Percentiles rank a stretch among this genome's conserved stretches.
phyloP scores from a whole-genome alignment of 2,113 vertebrate species.

The Lathamus discolor region DNA sequence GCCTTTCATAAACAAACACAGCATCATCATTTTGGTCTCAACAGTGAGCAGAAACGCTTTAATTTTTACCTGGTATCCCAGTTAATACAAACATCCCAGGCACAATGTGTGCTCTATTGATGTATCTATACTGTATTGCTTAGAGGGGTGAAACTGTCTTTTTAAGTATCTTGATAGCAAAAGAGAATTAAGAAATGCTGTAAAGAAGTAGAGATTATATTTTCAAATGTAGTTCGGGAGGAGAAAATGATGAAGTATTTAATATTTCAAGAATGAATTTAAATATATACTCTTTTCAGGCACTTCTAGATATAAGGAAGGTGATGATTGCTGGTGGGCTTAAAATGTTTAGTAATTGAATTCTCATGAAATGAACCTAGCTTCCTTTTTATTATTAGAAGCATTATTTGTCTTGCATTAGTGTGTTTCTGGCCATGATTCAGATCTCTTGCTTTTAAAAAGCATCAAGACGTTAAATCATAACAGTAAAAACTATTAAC shows the following conservation, averaged over 20 bases:
- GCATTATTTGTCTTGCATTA: background rate
- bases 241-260: background rate
- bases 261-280: background rate
- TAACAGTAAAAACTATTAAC: background rate
- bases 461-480: background rate
- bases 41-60: background rate
- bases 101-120: accelerated
- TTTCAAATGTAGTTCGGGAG: background rate
- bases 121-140: background rate
- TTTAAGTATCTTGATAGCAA: background rate
- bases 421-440: background rate
- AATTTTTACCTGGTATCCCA: background rate
- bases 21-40: background rate
- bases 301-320: background rate
- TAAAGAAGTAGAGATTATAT: background rate
- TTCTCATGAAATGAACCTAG: background rate
- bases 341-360: background rate
- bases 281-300: background rate
- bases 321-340: background rate
- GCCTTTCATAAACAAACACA: background rate
- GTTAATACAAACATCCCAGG: background rate
- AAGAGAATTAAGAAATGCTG: background rate
- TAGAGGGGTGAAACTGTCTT: background rate
- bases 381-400: background rate
- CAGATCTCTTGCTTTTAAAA: background rate